Evolutionary conservation across 2,888 invertebrate species (phyloP), one percentile per base, ranked within the genome.

Genomic region (Ectobius pallidus): DNA sequence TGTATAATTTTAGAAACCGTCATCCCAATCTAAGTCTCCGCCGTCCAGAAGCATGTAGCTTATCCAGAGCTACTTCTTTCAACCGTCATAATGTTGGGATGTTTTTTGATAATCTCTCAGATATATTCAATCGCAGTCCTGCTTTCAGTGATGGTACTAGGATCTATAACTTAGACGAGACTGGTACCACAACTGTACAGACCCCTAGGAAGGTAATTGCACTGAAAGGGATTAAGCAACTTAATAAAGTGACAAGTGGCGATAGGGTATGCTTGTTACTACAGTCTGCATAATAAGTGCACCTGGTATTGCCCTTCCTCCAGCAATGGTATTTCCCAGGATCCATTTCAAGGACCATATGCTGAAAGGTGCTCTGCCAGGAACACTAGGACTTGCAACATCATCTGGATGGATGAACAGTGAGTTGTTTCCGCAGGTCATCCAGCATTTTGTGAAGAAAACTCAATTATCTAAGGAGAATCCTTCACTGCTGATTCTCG

Each of bases 181-280:
- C 79, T 76, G 72, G 74, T 39, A 74, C 74, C 25, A 63, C 74
- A 14, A 79, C 77, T 20, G 77, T 78, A n/a, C 77, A 77, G 62
- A 75, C 74, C 30, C 75, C 77, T 39, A 63, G 70, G 30, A 78
- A 77, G 74, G 77, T 78, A 16, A 52, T 79, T 9, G 42, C 32
- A 22, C 16, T 6, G 34, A 61, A 42, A 32, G 30, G 44, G 25
- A 42, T 34, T 6, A 77, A 78, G 70, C 79, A 80, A 77, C 70
- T 81, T 22, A 78, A 76, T 69, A 78, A 80, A 74, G 77, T 77
- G 2, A 80, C 81, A 27, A 81, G 80, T 72, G 81, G 77, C 4
- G 82, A 82, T 34, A 46, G 34, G 46, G 46, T 0, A 4, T 18
- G n/a, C 30, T 25, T 9, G 67, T 67, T 20, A 62, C 63, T 6